A percentile compares a stretch with the other conserved stretches of the same genome.
These are phyloP conservation scores for Cecidostiba fungosa DNA, from an alignment of 2,888 invertebrate genomes.

Conservation along the genomic window DNA sequence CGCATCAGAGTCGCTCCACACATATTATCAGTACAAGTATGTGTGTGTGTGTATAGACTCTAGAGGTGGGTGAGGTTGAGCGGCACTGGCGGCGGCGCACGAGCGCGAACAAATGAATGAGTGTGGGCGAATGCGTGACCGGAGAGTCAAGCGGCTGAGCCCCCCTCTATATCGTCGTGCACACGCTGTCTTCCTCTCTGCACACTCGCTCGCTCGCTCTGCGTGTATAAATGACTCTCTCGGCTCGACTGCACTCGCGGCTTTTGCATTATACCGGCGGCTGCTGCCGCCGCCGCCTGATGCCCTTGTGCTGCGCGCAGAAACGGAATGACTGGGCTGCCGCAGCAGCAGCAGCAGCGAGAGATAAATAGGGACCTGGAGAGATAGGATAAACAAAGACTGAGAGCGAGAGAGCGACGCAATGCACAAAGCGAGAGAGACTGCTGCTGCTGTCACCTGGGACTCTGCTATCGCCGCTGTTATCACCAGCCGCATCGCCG, in stretches of 20 bases:
- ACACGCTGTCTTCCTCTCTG: background rate
- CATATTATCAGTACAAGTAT: background rate
- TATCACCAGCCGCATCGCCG: conserved; percentile 26
- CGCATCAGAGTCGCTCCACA: conserved; percentile 27
- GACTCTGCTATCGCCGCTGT: conserved; percentile 12
- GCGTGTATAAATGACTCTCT: conserved; percentile 70
- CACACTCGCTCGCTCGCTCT: conserved; percentile 60
- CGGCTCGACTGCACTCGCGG: conserved; percentile 57
- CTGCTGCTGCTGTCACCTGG: conserved; percentile 18
- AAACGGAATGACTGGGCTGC: background rate
- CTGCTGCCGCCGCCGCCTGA: conserved; percentile 63
- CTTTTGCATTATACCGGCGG: conserved; percentile 62
- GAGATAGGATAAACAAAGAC: conserved; percentile 53
- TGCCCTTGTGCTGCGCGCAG: conserved; percentile 10
- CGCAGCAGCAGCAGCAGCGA: conserved; percentile 63
- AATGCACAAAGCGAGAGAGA: conserved; percentile 22
- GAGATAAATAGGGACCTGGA: conserved; percentile 50
- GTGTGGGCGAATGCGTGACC: conserved; percentile 77
- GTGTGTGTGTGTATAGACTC: conserved; percentile 3
- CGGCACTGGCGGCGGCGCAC: conserved; percentile 68
- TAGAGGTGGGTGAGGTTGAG: conserved; percentile 65
- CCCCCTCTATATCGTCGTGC: background rate
- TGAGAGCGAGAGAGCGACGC: background rate
- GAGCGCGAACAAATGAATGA: conserved; percentile 75
- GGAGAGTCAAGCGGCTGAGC: conserved; percentile 69